Percentiles rank a stretch among this genome's conserved stretches.
These are phyloP conservation scores for Corvus moneduloides DNA, from an alignment of 2,113 vertebrate species.

Conservation along the genomic window DNA sequence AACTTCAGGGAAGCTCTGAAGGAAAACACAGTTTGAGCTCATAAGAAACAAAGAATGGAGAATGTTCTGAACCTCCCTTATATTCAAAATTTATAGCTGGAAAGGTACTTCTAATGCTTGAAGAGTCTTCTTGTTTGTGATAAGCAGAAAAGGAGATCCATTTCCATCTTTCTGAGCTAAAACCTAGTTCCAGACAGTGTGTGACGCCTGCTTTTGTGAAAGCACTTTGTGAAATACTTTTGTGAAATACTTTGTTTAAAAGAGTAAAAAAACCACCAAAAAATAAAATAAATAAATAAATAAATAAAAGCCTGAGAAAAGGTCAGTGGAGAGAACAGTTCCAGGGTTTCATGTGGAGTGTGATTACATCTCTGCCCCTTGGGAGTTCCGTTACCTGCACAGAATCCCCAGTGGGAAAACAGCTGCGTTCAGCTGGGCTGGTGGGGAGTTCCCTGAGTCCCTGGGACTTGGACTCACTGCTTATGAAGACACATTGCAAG, in stretches of 20 bases:
- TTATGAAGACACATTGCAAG: neutral
- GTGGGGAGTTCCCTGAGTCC: neutral
- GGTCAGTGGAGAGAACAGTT: neutral
- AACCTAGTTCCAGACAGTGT: neutral
- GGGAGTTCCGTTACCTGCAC: neutral
- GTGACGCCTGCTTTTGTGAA: neutral
- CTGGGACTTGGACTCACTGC: neutral
- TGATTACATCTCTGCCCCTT: neutral
- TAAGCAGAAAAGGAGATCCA: neutral
- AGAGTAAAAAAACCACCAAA: neutral
- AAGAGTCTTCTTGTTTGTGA: neutral
- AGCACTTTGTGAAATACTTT: slow-evolving; percentile 5
- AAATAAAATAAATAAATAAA: neutral
- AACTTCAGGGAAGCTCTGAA: neutral
- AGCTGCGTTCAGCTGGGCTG: neutral
- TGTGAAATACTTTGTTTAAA: neutral
- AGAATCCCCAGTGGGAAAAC: neutral
- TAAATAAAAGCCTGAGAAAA: neutral
- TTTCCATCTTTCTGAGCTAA: neutral
- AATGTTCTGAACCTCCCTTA: neutral
- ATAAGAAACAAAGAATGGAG: neutral
- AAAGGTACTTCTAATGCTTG: neutral
- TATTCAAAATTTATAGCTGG: neutral
- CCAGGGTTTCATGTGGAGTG: neutral
- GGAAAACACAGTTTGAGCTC: neutral